A percentile compares a stretch with the other conserved stretches of the same genome.
phyloP scores from a whole-genome alignment of 2,113 vertebrate species.

The Podarcis muralis region DNA sequence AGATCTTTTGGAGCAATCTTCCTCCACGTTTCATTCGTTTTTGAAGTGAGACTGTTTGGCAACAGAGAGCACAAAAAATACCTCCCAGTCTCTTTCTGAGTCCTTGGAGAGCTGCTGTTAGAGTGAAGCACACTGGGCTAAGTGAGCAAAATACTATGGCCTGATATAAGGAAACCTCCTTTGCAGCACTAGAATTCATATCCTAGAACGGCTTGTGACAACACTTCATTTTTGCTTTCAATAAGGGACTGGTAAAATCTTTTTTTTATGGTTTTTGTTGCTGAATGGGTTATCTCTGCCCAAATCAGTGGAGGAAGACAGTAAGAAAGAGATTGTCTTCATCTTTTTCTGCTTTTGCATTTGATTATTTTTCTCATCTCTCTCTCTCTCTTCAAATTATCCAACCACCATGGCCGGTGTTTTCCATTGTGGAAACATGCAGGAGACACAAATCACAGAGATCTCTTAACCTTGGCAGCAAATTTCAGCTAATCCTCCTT shows the following conservation, averaged over 20 bases:
- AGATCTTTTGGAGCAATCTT: not conserved
- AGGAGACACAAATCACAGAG: not conserved
- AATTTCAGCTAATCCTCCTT: rapidly evolving
- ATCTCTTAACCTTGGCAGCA: not conserved
- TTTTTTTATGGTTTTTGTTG: no score
- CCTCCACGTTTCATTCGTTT: not conserved
- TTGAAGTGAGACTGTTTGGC: not conserved
- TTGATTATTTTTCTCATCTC: not conserved
- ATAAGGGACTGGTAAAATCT: no score
- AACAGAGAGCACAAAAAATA: not conserved
- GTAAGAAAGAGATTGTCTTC: not conserved
- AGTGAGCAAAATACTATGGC: not conserved
- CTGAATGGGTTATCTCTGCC: not conserved
- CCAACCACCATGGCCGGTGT: not conserved
- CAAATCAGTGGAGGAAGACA: slow-evolving; percentile 8
- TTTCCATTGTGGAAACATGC: rapidly evolving
- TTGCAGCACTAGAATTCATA: not conserved
- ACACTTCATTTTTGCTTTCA: no score
- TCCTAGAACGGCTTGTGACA: not conserved
- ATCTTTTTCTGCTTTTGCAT: not conserved
- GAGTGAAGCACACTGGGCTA: not conserved
- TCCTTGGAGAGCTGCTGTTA: not conserved
- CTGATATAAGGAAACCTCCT: not conserved
- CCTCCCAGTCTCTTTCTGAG: not conserved
- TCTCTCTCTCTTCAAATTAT: not conserved